phyloP scores from a whole-genome alignment of 2,888 invertebrate species.

The Choreutis nemorana region DNA sequence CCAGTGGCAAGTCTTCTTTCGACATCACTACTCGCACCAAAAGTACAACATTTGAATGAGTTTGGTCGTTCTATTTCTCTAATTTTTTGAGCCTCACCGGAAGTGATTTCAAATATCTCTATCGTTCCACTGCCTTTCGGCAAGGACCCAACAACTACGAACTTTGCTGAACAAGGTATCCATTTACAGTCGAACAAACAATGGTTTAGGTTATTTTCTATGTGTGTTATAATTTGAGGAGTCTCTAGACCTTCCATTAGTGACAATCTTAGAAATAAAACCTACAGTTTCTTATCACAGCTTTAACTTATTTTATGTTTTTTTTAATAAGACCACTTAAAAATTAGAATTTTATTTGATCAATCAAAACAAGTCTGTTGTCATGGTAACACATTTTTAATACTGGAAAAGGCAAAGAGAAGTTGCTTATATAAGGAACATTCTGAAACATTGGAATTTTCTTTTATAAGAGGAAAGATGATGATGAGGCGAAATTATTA shows the following conservation, averaged over 20 bases:
- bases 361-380: not conserved
- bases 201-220: slow-evolving; percentile 82
- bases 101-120: slow-evolving; percentile 80
- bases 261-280: slow-evolving; percentile 1
- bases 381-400: not conserved
- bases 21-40: slow-evolving; percentile 85
- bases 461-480: no score
- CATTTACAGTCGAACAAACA: slow-evolving; percentile 93
- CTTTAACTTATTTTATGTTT: no score
- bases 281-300: not conserved
- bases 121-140: slow-evolving; percentile 87
- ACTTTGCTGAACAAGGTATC: slow-evolving; percentile 95
- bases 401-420: no score
- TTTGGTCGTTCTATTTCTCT: slow-evolving; percentile 82
- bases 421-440: no score
- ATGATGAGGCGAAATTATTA: no score
- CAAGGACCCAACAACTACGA: slow-evolving; percentile 86
- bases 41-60: slow-evolving; percentile 92
- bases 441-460: no score
- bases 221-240: slow-evolving; percentile 90
- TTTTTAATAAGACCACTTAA: no score
- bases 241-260: slow-evolving; percentile 67
- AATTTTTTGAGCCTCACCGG: slow-evolving; percentile 73
- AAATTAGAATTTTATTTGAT: no score
- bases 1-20: slow-evolving; percentile 88